Conservation (phyloP, 2,113 vertebrate species). For the Semnornis frantzii region DNA sequence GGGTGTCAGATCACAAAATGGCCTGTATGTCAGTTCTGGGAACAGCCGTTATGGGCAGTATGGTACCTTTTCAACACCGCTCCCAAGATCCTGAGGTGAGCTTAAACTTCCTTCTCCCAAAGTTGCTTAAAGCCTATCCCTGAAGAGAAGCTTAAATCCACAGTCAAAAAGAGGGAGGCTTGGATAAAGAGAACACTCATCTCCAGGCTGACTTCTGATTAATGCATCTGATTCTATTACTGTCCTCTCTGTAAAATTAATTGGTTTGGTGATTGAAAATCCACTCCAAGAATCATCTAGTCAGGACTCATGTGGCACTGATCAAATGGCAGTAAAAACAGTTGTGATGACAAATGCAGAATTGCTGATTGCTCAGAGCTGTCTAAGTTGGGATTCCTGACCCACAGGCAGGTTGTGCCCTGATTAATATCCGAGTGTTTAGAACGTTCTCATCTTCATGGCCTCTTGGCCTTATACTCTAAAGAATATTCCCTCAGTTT, state of each 20-base stretch:
- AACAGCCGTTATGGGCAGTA: slow-evolving; percentile 79
- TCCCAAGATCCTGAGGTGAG: slow-evolving; percentile 88
- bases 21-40: slow-evolving; percentile 92
- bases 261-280: slow-evolving; percentile 62
- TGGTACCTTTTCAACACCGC: slow-evolving; percentile 85
- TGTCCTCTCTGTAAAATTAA: slow-evolving; percentile 46
- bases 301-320: slow-evolving; percentile 59
- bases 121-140: not conserved
- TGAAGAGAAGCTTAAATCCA: not conserved
- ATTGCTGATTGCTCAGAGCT: slow-evolving; percentile 57
- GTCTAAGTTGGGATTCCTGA: slow-evolving; percentile 46
- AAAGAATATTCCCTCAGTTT: not conserved
- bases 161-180: not conserved
- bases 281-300: slow-evolving; percentile 38
- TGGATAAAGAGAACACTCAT: not conserved
- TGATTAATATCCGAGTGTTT: slow-evolving; percentile 32
- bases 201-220: not conserved
- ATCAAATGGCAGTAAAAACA: slow-evolving; percentile 69
- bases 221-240: slow-evolving; percentile 5
- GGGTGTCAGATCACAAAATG: slow-evolving; percentile 86
- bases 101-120: slow-evolving; percentile 25
- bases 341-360: slow-evolving; percentile 67
- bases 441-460: not conserved
- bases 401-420: slow-evolving; percentile 38
- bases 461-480: not conserved